phyloP scores from a whole-genome alignment of 2,113 vertebrate genomes.

The Podilymbus podiceps region DNA sequence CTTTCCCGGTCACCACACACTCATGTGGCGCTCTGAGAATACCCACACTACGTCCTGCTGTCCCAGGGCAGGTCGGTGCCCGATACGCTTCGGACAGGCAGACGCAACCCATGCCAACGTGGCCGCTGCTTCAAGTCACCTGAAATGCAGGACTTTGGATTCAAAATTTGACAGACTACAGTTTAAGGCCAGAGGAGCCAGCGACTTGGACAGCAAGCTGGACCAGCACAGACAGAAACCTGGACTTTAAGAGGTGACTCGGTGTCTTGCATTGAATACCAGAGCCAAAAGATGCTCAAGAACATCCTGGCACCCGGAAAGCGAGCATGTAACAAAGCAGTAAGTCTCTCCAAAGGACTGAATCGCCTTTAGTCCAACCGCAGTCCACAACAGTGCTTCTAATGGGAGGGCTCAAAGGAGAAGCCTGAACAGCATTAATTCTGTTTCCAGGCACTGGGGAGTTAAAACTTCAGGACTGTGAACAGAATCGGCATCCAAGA shows the following conservation, averaged over 20 bases:
- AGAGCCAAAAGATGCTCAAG: not conserved
- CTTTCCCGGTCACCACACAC: fast-evolving
- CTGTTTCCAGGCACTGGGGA: not conserved
- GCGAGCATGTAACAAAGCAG: fast-evolving
- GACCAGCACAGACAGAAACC: not conserved
- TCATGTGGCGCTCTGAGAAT: not conserved
- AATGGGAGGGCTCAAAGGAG: not conserved
- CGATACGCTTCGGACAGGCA: not conserved
- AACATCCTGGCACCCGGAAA: not conserved
- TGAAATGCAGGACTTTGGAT: not conserved
- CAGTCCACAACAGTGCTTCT: not conserved
- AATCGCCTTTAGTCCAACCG: not conserved
- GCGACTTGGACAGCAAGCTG: not conserved
- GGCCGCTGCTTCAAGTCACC: not conserved
- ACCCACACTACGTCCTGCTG: not conserved
- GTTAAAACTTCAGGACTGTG: not conserved
- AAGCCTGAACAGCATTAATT: not conserved
- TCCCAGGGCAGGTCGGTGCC: fast-evolving
- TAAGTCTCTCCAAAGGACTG: not conserved
- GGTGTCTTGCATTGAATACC: not conserved
- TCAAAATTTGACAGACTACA: not conserved
- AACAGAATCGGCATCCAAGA: not conserved
- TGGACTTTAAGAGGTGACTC: not conserved
- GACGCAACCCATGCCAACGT: fast-evolving
- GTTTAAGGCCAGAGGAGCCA: not conserved